A percentile compares a stretch with the other conserved stretches of the same genome.
Evolutionary conservation across 1,140 invertebrate genomes (phyloP).

Genomic region (Apis cerana): DNA sequence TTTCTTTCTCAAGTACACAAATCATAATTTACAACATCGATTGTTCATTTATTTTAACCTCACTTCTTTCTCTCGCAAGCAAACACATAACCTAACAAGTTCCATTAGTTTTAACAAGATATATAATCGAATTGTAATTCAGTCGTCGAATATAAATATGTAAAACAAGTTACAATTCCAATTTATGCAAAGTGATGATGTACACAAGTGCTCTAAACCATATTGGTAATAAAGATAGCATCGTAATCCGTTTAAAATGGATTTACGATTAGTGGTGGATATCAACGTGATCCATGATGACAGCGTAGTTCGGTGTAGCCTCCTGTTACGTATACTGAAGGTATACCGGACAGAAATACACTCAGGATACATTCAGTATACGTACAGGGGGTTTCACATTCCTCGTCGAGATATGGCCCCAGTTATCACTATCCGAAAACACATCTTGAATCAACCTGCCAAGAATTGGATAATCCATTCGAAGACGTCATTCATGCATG

Average conservation of each 20-base stretch:
- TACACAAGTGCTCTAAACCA: neutral
- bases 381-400: constrained; percentile 95
- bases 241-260: constrained; percentile 22
- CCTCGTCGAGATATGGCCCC: constrained; percentile 65
- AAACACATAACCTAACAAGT: neutral
- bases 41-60: too few species aligned
- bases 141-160: neutral
- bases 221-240: neutral
- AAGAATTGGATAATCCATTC: neutral
- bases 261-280: constrained; percentile 9
- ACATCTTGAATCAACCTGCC: neutral
- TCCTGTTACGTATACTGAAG: constrained; percentile 99
- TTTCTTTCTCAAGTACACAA: too few species aligned
- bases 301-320: constrained; percentile 88
- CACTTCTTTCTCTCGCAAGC: too few species aligned
- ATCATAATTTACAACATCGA: too few species aligned
- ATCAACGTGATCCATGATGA: constrained; percentile 24
- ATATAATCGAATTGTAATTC: neutral
- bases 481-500: neutral
- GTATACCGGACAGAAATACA: constrained; percentile 98
- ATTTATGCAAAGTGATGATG: neutral
- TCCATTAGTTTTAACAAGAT: neutral
- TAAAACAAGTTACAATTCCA: neutral
- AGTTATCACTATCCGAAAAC: constrained; percentile 27
- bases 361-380: constrained; percentile 99